Evolutionary conservation across 92 coral and sea anemone species (phyloP).

Genomic region (Porites cylindrica): DNA sequence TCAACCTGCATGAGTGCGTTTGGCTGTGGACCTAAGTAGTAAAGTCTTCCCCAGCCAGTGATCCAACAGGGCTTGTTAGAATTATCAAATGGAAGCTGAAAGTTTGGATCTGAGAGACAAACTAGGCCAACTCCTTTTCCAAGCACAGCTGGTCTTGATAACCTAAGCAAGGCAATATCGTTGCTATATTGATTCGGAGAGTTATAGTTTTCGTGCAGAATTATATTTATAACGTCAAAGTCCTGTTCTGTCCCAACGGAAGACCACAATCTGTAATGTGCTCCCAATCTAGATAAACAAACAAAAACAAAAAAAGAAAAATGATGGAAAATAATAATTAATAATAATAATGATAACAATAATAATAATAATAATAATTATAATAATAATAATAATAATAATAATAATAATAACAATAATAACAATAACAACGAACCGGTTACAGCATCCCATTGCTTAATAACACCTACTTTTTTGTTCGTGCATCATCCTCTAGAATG

Average conservation of each 20-base stretch:
- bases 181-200: background rate
- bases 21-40: background rate
- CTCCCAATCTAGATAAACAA: constrained; percentile 15
- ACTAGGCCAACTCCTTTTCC: constrained; percentile 42
- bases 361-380: too few species aligned
- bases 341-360: too few species aligned
- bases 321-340: background rate
- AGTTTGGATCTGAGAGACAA: constrained; percentile 1
- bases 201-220: constrained; percentile 12
- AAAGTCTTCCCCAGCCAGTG: constrained; percentile 40
- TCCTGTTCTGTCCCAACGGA: constrained; percentile 30
- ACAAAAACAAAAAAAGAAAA: background rate
- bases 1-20: constrained; percentile 21
- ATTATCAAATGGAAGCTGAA: constrained; percentile 28
- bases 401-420: too few species aligned
- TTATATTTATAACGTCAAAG: constrained; percentile 14
- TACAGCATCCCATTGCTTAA: too few species aligned
- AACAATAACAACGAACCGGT: too few species aligned
- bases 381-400: too few species aligned
- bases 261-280: constrained; percentile 19
- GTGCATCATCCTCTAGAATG: too few species aligned
- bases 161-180: constrained; percentile 20
- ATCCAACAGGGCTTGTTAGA: constrained; percentile 31
- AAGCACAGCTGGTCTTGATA: constrained; percentile 15
- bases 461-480: too few species aligned